A percentile compares a stretch with the other conserved stretches of the same genome.
Evolutionary conservation across 30 jellyfish, hydroid and myxozoan species (phyloP).

Genomic region (Mastigias papua): DNA sequence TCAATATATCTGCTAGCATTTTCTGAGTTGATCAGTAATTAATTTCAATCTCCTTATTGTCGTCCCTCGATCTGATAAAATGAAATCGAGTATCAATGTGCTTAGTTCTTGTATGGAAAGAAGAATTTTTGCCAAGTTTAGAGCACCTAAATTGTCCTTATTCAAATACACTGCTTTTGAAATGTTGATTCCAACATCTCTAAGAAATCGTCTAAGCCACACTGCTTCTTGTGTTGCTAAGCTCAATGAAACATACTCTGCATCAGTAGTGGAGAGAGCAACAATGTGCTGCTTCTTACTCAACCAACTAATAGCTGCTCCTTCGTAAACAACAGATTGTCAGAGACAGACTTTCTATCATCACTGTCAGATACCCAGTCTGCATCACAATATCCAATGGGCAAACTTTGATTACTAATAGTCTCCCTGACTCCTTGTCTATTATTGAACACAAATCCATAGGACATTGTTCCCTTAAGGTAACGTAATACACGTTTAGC

Average conservation of each 20-base stretch:
- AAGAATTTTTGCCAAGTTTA: neutral
- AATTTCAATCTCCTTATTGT: neutral
- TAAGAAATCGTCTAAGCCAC: conserved; percentile 25
- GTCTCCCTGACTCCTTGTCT: conserved; percentile 4
- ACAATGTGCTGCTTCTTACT: conserved; percentile 36
- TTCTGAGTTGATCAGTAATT: no score
- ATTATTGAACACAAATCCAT: conserved; percentile 2
- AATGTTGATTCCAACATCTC: neutral
- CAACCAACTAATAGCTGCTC: conserved; percentile 39
- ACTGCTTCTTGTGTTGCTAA: conserved; percentile 57
- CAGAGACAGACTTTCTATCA: conserved; percentile 19
- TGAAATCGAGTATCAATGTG: conserved; percentile 28
- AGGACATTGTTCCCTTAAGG: conserved; percentile 41
- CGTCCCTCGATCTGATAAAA: conserved; percentile 4
- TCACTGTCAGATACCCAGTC: conserved; percentile 43
- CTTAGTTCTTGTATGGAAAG: conserved; percentile 14
- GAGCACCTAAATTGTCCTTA: conserved; percentile 34
- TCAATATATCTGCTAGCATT: no score
- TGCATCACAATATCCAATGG: conserved; percentile 42
- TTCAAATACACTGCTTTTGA: neutral
- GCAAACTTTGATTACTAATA: conserved; percentile 1
- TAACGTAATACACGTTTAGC: conserved; percentile 34
- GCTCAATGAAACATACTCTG: conserved; percentile 50
- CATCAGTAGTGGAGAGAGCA: conserved; percentile 47
- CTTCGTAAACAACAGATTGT: conserved; percentile 7